Evolutionary conservation across 1,140 invertebrate species (phyloP), one percentile per base, ranked within the genome.

Genomic region (Drosophila bocqueti): DNA sequence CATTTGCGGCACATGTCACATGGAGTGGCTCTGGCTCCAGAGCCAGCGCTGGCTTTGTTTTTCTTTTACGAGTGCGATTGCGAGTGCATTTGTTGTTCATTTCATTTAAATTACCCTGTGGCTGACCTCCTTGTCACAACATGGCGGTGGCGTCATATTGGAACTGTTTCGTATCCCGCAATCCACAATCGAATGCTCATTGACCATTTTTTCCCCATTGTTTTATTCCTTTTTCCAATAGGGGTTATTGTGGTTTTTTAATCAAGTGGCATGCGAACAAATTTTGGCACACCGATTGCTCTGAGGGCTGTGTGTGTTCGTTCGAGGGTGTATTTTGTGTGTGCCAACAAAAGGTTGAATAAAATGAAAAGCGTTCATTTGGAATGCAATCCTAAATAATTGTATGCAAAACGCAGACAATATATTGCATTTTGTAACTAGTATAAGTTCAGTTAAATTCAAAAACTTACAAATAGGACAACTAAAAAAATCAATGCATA

Each of bases 61-160:
- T 75, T 31, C 34, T 79, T 80, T 82, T 81, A 76, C 67, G 74
- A 78, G 61, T 49, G 42, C 59, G 60, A 79, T 64, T 59, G 58
- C 52, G 34, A 38, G 54, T 87, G 79, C 79, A 90, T 90, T 89
- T 90, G 85, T 82, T 90, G 85, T 90, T 90, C 85, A 90, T 90
- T 90, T 90, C 85, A 90, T 90, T 90, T 90, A 90, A 90, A 90
- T 90, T 90, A 90, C 85, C 85, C 86, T 90, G 85, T 74, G 85
- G 84, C 85, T 83, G 84, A 89, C 84, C 85, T 81, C 75, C 79
- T 68, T 90, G 85, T 79, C 71, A 72, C 85, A 85, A 76, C 75
- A 82, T 82, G 85, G 74, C 75, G 74, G 58, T 90, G 75, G 75
- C 79, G 67, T 66, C 85, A 90, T 90, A 90, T 90, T 84, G 85